phyloP scores from a whole-genome alignment of 1,140 invertebrate genomes.

The Harpegnathos saltator region DNA sequence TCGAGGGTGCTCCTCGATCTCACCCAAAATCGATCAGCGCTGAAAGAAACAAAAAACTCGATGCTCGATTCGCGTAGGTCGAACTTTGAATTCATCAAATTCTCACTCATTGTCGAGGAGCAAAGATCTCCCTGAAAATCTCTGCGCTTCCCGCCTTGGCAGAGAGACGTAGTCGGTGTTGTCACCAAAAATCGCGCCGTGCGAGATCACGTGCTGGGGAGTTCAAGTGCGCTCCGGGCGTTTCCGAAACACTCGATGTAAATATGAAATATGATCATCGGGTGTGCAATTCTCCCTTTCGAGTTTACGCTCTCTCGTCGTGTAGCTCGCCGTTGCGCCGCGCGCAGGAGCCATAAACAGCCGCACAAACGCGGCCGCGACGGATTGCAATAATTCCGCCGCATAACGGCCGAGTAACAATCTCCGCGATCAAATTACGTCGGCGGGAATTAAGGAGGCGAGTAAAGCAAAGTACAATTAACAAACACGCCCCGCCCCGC shows the following conservation, averaged over 20 bases:
- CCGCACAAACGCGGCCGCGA: not conserved
- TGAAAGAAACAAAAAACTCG: conserved; percentile 10
- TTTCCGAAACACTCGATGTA: no score
- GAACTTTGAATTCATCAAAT: conserved; percentile 9
- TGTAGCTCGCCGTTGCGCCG: not conserved
- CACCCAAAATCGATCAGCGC: conserved; percentile 57
- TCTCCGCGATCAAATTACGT: conserved; percentile 41
- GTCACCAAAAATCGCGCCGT: not conserved
- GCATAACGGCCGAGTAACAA: conserved; percentile 23
- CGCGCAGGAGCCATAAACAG: not conserved
- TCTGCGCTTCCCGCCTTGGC: no score
- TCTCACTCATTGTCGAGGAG: not conserved
- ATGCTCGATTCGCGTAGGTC: not conserved
- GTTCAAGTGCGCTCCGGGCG: no score
- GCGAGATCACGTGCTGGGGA: no score
- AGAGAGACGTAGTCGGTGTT: no score
- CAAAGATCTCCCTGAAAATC: conserved; percentile 9
- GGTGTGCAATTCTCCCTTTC: not conserved
- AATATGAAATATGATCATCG: not conserved
- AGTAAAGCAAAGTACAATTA: conserved; percentile 31
- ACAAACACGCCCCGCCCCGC: conserved; percentile 19
- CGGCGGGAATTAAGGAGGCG: conserved; percentile 17
- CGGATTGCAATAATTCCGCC: conserved; percentile 19
- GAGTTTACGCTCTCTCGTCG: not conserved
- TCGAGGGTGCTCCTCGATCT: conserved; percentile 34